These are phyloP conservation scores for Acyrthosiphon pisum DNA, from an alignment of 1,140 invertebrate species.

Conservation along the genomic window DNA sequence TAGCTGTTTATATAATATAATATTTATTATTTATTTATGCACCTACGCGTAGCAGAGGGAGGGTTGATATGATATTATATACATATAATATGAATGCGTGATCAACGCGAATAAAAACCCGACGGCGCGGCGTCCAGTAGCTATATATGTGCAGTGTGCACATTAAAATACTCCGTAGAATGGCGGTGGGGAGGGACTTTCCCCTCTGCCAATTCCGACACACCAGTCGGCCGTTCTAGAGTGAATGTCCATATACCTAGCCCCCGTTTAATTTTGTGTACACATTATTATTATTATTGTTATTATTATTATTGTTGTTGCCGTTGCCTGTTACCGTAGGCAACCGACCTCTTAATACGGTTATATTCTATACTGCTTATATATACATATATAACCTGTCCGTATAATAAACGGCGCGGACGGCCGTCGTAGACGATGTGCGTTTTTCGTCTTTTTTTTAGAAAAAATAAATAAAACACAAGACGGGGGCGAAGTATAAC, in stretches of 20 bases:
- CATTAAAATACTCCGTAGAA: background rate
- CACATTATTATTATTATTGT: background rate
- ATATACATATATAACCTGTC: background rate
- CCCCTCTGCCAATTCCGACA: background rate
- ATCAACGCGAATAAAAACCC: constrained; percentile 6
- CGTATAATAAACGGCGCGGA: background rate
- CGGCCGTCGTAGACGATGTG: constrained; percentile 14
- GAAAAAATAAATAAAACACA: background rate
- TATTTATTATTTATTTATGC: background rate
- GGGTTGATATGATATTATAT: background rate
- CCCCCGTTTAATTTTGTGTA: background rate
- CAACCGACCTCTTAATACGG: background rate
- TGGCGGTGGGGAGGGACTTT: background rate
- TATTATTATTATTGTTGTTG: constrained; percentile 1
- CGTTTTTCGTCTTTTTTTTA: background rate
- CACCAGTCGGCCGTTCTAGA: background rate
- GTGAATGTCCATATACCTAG: constrained; percentile 1
- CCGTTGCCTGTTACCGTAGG: background rate
- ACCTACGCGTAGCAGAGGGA: no score
- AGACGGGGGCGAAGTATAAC: background rate
- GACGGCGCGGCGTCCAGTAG: background rate
- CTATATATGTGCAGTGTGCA: background rate
- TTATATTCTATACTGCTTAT: background rate
- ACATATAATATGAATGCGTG: background rate
- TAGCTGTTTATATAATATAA: no score